phyloP scores from a whole-genome alignment of 2,113 vertebrate genomes.

The Poeciliopsis turrubarensis region DNA sequence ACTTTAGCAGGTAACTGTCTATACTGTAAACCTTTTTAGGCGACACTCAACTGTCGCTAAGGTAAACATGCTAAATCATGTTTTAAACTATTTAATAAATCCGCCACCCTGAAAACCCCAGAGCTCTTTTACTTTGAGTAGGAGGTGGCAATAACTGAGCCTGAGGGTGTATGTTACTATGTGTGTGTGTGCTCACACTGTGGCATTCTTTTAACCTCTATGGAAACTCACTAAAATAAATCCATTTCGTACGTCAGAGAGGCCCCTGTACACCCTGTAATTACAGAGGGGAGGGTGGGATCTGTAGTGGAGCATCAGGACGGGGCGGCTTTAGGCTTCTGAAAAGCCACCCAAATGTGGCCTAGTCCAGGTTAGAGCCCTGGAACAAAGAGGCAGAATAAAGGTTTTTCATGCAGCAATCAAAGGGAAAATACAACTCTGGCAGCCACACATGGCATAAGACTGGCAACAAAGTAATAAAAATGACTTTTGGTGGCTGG shows the following conservation, averaged over 20 bases:
- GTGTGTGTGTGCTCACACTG: conserved; percentile 55
- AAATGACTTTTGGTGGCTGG: background rate
- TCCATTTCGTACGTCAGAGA: conserved; percentile 82
- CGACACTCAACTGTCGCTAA: background rate
- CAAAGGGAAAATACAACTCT: conserved; percentile 25
- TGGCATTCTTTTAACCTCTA: conserved; percentile 84
- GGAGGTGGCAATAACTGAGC: conserved; percentile 44
- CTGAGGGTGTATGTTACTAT: conserved; percentile 46
- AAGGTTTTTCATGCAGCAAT: conserved; percentile 21
- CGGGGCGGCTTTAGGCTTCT: conserved; percentile 64
- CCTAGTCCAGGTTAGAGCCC: conserved; percentile 54
- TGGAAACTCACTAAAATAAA: conserved; percentile 86
- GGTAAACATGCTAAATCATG: conserved; percentile 4
- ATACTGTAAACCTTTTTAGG: background rate
- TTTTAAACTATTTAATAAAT: conserved; percentile 21
- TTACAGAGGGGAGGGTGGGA: conserved; percentile 76
- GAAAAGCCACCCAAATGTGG: conserved; percentile 67
- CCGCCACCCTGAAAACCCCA: conserved; percentile 26
- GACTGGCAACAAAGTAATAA: background rate
- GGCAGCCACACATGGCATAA: conserved; percentile 1
- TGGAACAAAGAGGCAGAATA: conserved; percentile 55
- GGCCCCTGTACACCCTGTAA: conserved; percentile 82
- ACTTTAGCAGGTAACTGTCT: conserved; percentile 1
- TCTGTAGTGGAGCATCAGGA: conserved; percentile 63
- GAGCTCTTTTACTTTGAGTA: conserved; percentile 38